Conservation (phyloP, 2,888 invertebrate genomes). For the Aphidius colemani region DNA sequence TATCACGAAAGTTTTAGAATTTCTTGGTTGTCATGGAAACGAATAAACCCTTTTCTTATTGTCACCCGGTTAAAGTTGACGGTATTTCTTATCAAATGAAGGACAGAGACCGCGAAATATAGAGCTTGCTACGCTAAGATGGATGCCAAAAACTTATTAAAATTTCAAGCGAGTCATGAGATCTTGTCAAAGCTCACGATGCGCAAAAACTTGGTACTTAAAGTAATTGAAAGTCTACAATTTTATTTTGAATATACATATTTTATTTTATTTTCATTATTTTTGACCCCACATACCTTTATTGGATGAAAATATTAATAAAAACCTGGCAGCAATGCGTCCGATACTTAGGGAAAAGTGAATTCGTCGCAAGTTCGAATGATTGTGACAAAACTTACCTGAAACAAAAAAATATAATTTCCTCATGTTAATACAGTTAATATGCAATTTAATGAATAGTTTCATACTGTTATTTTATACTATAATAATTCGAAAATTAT, state of each 20-base stretch:
- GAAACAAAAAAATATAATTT: background rate
- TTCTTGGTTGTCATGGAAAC: conserved; percentile 18
- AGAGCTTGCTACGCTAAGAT: conserved; percentile 25
- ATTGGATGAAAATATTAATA: too few relatives aligned
- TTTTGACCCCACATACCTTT: too few relatives aligned
- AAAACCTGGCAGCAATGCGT: too few relatives aligned
- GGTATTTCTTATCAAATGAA: conserved; percentile 17
- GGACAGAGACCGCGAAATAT: conserved; percentile 7
- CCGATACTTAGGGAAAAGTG: too few relatives aligned
- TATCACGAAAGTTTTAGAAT: conserved; percentile 6
- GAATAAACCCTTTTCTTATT: conserved; percentile 28
- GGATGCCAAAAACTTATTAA: conserved; percentile 34
- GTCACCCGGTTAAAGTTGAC: conserved; percentile 14
- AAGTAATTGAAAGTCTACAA: conserved; percentile 44
- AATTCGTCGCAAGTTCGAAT: too few relatives aligned
- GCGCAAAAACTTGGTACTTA: conserved; percentile 35
- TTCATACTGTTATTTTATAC: too few relatives aligned
- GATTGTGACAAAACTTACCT: background rate
- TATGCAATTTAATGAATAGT: too few relatives aligned
- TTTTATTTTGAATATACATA: too few relatives aligned
- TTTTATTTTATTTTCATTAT: too few relatives aligned
- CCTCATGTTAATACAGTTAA: too few relatives aligned
- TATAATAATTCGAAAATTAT: too few relatives aligned
- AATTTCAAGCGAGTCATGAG: conserved; percentile 34
- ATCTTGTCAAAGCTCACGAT: conserved; percentile 33